Evolutionary conservation across 1,140 invertebrate species (phyloP).

Genomic region (Bombus sibiricus): DNA sequence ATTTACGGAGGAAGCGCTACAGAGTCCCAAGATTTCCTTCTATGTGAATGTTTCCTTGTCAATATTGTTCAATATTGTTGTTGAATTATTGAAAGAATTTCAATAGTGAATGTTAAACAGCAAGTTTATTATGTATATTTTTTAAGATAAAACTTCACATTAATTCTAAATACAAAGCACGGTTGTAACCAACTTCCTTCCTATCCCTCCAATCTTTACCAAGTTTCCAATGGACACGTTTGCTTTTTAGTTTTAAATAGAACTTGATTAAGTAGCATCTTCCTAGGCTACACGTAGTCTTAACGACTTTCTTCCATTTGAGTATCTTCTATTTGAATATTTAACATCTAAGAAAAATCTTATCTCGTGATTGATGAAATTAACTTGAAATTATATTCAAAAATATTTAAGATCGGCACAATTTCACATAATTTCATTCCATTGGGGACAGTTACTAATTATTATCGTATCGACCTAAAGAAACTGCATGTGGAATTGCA

Average conservation of each 20-base stretch:
- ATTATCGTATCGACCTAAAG: too few species aligned
- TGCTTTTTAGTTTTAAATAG: neutral
- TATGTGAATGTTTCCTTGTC: neutral
- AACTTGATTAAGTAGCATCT: neutral
- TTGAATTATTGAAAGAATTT: neutral
- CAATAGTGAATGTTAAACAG: neutral
- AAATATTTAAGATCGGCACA: too few species aligned
- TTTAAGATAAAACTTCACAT: slow-evolving; percentile 5
- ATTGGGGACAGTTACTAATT: too few species aligned
- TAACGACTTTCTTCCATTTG: too few species aligned
- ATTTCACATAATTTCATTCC: too few species aligned
- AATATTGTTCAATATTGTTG: too few species aligned
- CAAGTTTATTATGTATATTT: neutral
- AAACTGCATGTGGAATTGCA: too few species aligned
- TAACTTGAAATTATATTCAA: too few species aligned
- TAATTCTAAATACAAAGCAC: slow-evolving; percentile 4
- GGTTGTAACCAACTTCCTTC: neutral
- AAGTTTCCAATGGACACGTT: neutral
- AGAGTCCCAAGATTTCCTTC: neutral
- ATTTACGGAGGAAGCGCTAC: too few species aligned
- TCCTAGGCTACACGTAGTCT: too few species aligned
- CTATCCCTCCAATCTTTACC: neutral
- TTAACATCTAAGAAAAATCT: neutral
- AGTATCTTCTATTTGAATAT: neutral
- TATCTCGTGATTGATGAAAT: too few species aligned